Evolutionary conservation across 2,113 vertebrate genomes (phyloP), one percentile per base, ranked within the genome.

Genomic region (Chroicocephalus ridibundus): DNA sequence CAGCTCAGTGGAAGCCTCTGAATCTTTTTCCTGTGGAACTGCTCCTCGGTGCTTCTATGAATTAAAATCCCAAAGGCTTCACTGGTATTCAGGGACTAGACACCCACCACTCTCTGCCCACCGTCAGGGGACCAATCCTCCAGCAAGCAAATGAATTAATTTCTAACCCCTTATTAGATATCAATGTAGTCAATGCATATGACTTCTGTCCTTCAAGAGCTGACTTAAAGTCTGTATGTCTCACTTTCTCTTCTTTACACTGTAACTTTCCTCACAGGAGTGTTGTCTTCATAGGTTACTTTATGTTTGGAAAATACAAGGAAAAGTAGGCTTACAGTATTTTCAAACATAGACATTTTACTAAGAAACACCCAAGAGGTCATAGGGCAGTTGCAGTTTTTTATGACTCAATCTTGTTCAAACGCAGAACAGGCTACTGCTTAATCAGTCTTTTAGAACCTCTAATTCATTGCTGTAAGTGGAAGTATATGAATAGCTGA

Each of bases 151-250:
- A 24, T n/a, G 55, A 19, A 47, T 22, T 29, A 24, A 47, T 66
- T 81, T 47, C 36, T 47, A 19, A 36, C 5, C 47, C 15, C 34
- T 68, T 44, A 2, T 66, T 34, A 70, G 26, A 9, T 61, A 18
- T 47, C 24, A 9, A 4, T 1, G 1, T 34, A 36, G 40, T 42
- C 36, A 31, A 11, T 52, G 55, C 1, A 2, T 27, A 24, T 54
- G 40, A 58, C 51, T 80, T 75, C 24, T 61, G n/a, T 29, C 54
- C 46, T 78, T 26, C 25, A 29, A 47, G 31, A 47, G 24, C 68
- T 82, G 34, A 46, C 42, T 55, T 61, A 61, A 38, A 51, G 17
- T 58, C 36, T 66, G 13, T 55, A 13, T 40, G 58, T 71, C 19
- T 68, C 57, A 16, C 26, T 78, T 85, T 88, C 54, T 61, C 6